Base-by-base conservation (phyloP, 2,113 vertebrate genomes). In the Zingel zingel region DNA sequence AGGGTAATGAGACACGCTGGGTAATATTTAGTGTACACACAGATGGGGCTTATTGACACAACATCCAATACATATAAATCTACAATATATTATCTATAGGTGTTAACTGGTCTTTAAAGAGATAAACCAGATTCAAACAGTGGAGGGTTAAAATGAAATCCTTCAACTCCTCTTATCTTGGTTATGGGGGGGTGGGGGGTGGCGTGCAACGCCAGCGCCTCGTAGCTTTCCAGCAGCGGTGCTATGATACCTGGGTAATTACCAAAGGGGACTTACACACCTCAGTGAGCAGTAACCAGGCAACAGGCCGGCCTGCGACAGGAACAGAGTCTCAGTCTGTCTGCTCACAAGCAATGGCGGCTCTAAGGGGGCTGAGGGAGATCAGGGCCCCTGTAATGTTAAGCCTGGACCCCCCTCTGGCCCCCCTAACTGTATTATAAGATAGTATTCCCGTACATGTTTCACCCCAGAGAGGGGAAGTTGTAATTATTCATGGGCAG, bases 231-330 rank as follows among this genome's bases (percentile, higher is more conserved):
- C 76, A 72, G 88, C 82, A 68, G 80, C 67, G 36, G 47, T 71
- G 70, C 86, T 66, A 85, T 91, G 90, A 91, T 90, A 93, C 90
- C 90, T 92, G 81, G 82, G 86, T 93, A 91, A 92, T 91, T 92
- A 88, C 91, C 89, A 75, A 86, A 82, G 47, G 56, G 69, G 68
- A 77, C 79, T 91, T 79, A 70, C 87, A 92, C 86, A 75, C 91
- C 87, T 88, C 74, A 62, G 81, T 70, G 87, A 91, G 86, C 90
- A 83, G 92, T 92, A 92, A 87, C 90, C 85, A 91, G 88, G 91
- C 92, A 93, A 92, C 91, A 36, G 50, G 83, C 69, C 84, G 70
- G 84, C 56, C 88, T 79, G 82, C 79, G 19, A 25, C 77, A 65
- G 83, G 77, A 71, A 80, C 84, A 79, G 67, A 85, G 76, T 84